Conservation (phyloP, 2,113 vertebrate genomes). For the Nibea albiflora region DNA sequence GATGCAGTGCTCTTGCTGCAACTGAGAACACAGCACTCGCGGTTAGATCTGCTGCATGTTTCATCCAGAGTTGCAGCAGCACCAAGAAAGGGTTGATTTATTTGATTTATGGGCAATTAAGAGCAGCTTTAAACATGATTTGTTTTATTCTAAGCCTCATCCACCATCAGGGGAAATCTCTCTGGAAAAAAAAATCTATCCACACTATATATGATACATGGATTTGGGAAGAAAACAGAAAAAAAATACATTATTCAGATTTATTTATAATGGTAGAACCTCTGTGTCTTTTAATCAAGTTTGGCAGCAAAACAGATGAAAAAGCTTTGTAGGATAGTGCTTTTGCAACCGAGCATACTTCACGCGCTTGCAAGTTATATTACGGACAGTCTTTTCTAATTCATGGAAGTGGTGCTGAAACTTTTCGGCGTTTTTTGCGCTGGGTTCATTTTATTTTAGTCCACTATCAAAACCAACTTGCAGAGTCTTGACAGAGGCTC, state of each 20-base stretch:
- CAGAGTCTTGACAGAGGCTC: neutral
- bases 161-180: conserved; percentile 51
- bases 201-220: conserved; percentile 4
- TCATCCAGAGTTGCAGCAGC: conserved; percentile 23
- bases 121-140: conserved; percentile 50
- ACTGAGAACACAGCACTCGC: conserved; percentile 32
- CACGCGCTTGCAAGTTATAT: neutral
- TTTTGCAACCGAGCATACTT: neutral
- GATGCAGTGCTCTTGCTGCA: conserved; percentile 42
- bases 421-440: neutral
- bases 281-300: neutral
- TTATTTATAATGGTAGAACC: neutral
- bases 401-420: neutral
- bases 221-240: neutral
- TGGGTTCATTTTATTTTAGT: neutral
- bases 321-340: neutral
- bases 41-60: conserved; percentile 15
- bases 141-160: conserved; percentile 35
- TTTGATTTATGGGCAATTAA: conserved; percentile 62
- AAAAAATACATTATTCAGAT: conserved; percentile 17
- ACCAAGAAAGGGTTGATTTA: conserved; percentile 6
- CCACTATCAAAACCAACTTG: neutral
- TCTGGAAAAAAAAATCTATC: neutral
- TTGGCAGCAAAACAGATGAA: neutral
- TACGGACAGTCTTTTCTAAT: neutral